A percentile compares a stretch with the other conserved stretches of the same genome.
Conservation (phyloP, 1,140 invertebrate genomes). For the Ips nitidus region DNA sequence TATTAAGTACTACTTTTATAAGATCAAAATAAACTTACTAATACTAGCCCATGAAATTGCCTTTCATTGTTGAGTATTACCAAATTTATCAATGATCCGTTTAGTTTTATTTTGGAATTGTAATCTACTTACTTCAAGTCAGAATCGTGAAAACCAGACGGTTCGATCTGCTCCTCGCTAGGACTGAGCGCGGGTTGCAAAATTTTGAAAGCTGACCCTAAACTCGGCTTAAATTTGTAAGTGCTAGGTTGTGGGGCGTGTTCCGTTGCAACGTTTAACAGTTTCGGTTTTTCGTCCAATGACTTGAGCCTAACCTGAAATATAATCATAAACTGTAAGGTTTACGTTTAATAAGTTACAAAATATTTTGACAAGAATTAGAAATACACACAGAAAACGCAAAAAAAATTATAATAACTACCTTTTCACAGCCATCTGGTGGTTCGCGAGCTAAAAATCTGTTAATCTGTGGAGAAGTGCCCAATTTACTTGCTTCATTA, state of each 20-base stretch:
- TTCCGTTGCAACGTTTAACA: conserved; percentile 53
- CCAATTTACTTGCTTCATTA: conserved; percentile 56
- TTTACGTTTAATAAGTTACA: not conserved
- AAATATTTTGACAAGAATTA: not conserved
- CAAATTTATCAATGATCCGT: no score
- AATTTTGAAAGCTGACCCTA: conserved; percentile 80
- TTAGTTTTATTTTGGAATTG: no score
- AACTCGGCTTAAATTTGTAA: conserved; percentile 78
- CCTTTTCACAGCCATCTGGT: conserved; percentile 80
- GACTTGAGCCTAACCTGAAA: conserved; percentile 36
- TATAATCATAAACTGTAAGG: not conserved
- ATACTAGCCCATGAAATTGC: no score
- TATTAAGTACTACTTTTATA: no score
- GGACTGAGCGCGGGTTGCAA: conserved; percentile 63
- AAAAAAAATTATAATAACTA: conserved; percentile 10
- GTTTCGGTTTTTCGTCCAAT: conserved; percentile 58
- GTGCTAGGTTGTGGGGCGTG: conserved; percentile 48
- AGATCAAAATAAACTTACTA: no score
- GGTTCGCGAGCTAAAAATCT: conserved; percentile 78
- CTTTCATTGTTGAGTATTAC: no score
- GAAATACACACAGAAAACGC: not conserved
- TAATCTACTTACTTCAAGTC: no score
- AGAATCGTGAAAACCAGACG: not conserved
- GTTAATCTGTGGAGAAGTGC: conserved; percentile 75
- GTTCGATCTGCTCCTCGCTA: conserved; percentile 45